These are phyloP conservation scores for Xiphias gladius DNA, from an alignment of 2,113 vertebrate genomes.

Conservation along the genomic window DNA sequence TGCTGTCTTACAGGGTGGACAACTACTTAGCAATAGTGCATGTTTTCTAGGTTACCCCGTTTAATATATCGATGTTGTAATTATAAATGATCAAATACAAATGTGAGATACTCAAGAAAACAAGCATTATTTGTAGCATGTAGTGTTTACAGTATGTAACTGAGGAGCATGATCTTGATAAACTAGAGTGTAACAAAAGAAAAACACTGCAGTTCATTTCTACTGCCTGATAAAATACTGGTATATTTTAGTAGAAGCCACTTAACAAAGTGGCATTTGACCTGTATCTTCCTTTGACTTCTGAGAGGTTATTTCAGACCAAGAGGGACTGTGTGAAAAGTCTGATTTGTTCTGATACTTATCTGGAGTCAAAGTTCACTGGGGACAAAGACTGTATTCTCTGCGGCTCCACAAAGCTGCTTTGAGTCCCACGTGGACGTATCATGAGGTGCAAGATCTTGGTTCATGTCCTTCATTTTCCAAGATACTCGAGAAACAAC, in stretches of 20 bases:
- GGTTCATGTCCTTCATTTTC: not conserved
- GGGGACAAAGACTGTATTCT: conserved; percentile 46
- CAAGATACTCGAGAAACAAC: not conserved
- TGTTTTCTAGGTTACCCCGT: not conserved
- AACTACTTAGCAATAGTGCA: not conserved
- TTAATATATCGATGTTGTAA: not conserved
- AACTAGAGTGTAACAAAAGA: not conserved
- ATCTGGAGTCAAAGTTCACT: conserved; percentile 40
- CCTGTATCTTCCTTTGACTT: not conserved
- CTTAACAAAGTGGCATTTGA: conserved; percentile 4
- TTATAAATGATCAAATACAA: too few species aligned
- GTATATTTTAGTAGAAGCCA: not conserved
- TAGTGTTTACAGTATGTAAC: not conserved
- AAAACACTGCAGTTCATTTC: not conserved
- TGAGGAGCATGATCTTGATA: not conserved
- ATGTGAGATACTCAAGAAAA: not conserved
- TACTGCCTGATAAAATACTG: not conserved
- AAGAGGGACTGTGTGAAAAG: conserved; percentile 19
- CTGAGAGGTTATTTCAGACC: conserved; percentile 9
- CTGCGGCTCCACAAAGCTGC: conserved; percentile 18
- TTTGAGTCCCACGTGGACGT: conserved; percentile 1
- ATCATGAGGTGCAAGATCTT: conserved; percentile 45
- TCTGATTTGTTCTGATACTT: conserved; percentile 56
- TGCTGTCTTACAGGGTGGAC: not conserved
- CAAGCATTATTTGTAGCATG: too few species aligned